Conservation (phyloP, 2,797 vertebrate genomes). For the Diceros bicornis region DNA sequence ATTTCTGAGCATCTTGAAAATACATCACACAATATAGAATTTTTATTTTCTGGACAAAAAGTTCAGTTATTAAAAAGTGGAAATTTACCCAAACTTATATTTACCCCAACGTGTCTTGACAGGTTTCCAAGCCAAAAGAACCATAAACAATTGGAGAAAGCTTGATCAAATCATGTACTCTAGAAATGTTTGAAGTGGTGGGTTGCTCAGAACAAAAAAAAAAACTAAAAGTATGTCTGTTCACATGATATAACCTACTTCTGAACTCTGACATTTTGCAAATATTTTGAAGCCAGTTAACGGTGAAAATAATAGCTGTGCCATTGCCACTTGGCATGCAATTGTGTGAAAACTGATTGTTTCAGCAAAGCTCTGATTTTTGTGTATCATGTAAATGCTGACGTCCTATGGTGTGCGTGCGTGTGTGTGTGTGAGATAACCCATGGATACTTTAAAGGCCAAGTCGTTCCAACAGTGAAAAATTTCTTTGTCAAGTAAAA, state of each 20-base stretch:
- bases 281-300: constrained; percentile 67
- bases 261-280: constrained; percentile 77
- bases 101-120: constrained; percentile 24
- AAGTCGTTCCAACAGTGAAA: neutral
- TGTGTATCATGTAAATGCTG: constrained; percentile 2
- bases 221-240: constrained; percentile 8
- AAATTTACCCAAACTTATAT: constrained; percentile 57
- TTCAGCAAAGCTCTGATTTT: constrained; percentile 47
- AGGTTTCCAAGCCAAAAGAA: constrained; percentile 37
- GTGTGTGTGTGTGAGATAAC: neutral
- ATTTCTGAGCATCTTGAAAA: constrained; percentile 61
- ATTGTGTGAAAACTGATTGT: constrained; percentile 50
- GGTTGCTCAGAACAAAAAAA: constrained; percentile 8
- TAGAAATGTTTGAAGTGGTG: constrained; percentile 65
- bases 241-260: constrained; percentile 60
- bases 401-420: neutral
- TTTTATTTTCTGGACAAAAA: neutral
- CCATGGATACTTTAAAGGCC: neutral
- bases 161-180: constrained; percentile 9
- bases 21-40: neutral
- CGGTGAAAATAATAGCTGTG: constrained; percentile 61
- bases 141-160: neutral
- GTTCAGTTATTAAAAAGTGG: constrained; percentile 39
- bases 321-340: neutral
- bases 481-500: constrained; percentile 20